Percentiles rank a stretch among this genome's conserved stretches.
phyloP scores from a whole-genome alignment of 1,140 invertebrate species.

The Drosophila prosaltans region DNA sequence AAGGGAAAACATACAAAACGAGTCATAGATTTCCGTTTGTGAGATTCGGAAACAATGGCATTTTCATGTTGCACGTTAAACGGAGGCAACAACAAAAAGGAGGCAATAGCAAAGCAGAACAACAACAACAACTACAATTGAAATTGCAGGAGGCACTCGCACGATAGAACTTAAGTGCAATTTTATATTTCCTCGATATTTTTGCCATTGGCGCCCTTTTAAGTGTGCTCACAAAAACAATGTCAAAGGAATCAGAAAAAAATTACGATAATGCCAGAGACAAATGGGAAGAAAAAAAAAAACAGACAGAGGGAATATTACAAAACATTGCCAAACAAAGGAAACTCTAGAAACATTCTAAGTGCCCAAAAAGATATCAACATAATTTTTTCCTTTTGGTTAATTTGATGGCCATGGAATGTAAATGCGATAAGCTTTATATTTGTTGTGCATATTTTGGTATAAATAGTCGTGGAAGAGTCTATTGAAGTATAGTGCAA shows the following conservation, averaged over 20 bases:
- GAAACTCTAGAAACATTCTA: neutral
- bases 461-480: constrained; percentile 49
- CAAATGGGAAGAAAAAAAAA: constrained; percentile 18
- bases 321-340: neutral
- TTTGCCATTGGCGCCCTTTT: constrained; percentile 67
- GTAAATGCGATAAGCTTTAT: constrained; percentile 19
- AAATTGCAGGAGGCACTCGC: constrained; percentile 28
- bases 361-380: constrained; percentile 13
- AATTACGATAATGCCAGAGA: constrained; percentile 44
- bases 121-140: constrained; percentile 19
- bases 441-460: constrained; percentile 20
- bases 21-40: constrained; percentile 78
- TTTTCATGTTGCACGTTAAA: constrained; percentile 73
- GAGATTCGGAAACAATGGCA: constrained; percentile 70
- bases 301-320: constrained; percentile 24
- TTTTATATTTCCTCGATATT: constrained; percentile 66
- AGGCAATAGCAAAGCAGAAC: constrained; percentile 11
- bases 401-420: constrained; percentile 42
- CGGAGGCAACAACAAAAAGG: neutral
- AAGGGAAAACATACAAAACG: constrained; percentile 70
- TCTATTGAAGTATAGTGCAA: constrained; percentile 49
- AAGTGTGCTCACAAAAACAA: constrained; percentile 37
- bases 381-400: neutral
- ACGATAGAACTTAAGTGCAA: constrained; percentile 74
- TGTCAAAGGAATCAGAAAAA: constrained; percentile 29